A percentile compares a stretch with the other conserved stretches of the same genome.
Evolutionary conservation across 2,888 invertebrate genomes (phyloP).

Genomic region (Erynnis tages): DNA sequence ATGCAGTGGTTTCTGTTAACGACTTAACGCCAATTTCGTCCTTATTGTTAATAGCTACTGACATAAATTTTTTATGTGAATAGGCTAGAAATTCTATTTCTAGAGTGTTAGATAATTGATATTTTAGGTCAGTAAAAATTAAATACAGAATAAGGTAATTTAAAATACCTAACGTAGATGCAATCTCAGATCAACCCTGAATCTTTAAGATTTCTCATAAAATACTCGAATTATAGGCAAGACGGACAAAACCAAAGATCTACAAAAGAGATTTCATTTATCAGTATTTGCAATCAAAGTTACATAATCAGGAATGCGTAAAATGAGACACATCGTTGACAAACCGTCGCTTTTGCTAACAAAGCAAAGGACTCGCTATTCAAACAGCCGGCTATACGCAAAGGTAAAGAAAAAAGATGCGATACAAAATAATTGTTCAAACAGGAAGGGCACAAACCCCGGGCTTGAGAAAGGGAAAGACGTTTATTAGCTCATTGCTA

Average conservation of each 20-base stretch:
- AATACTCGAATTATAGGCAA: not conserved
- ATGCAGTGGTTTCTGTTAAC: no score
- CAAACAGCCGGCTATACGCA: conserved; percentile 9
- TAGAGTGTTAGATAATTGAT: no score
- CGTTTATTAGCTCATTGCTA: conserved; percentile 52
- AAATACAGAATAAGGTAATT: no score
- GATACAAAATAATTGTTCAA: conserved; percentile 56
- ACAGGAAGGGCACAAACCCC: conserved; percentile 48
- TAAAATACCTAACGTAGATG: no score
- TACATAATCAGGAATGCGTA: conserved; percentile 22
- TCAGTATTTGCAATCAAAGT: conserved; percentile 25
- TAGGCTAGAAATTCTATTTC: no score
- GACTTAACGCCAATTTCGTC: no score
- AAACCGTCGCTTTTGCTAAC: conserved; percentile 18
- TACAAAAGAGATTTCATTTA: conserved; percentile 18
- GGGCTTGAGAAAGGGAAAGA: conserved; percentile 38
- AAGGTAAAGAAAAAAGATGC: conserved; percentile 31
- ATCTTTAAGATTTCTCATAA: conserved; percentile 4
- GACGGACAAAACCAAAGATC: not conserved
- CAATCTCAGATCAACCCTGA: no score
- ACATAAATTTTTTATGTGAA: no score
- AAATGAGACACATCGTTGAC: conserved; percentile 26
- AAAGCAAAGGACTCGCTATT: conserved; percentile 21
- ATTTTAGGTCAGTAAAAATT: no score
- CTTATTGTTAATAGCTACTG: no score